Conservation (phyloP, 2,797 vertebrate genomes). For the Mus minutoides region DNA sequence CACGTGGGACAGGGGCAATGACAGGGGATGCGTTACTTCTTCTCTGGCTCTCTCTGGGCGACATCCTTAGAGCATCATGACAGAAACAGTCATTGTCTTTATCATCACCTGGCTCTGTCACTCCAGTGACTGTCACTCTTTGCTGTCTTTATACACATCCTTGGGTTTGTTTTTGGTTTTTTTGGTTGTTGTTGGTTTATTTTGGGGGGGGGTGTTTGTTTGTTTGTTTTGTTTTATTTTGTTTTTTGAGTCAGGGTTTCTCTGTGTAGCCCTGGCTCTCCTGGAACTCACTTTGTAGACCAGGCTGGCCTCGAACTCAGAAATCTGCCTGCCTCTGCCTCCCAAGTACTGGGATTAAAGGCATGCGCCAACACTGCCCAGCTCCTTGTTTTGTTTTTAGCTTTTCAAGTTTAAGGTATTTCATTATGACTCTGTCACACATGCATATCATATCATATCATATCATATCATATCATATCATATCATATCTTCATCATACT, state of each 20-base stretch:
- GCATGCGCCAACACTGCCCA: too few relatives aligned
- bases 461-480: neutral
- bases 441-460: neutral
- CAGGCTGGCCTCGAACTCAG: too few relatives aligned
- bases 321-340: too few relatives aligned
- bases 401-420: neutral
- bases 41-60: neutral
- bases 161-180: neutral
- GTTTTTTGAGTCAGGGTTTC: too few relatives aligned
- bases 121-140: neutral
- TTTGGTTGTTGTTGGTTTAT: too few relatives aligned
- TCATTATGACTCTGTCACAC: neutral
- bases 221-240: too few relatives aligned
- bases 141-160: neutral
- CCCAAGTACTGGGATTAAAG: too few relatives aligned
- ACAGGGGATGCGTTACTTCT: neutral
- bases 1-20: conserved; percentile 33
- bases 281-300: too few relatives aligned
- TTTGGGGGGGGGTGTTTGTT: too few relatives aligned
- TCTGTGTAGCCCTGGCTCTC: too few relatives aligned
- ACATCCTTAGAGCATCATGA: neutral
- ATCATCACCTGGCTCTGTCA: neutral
- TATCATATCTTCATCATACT: neutral
- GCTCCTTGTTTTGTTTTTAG: neutral
- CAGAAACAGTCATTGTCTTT: neutral